phyloP scores from a whole-genome alignment of 2,888 invertebrate species.

The Linyphia triangularis region DNA sequence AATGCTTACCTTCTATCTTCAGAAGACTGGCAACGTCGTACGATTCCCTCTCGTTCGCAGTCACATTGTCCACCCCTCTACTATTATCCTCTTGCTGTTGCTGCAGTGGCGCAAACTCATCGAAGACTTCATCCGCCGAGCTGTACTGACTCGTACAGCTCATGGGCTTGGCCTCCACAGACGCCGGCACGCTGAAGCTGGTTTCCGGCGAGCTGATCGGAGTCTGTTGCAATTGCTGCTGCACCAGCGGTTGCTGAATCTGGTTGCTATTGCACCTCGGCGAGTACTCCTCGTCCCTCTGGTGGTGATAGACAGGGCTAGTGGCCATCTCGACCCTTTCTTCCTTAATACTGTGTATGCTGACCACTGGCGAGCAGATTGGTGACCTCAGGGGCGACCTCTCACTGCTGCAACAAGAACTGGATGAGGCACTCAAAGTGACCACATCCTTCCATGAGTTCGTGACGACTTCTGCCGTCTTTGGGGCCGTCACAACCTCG shows the following conservation, averaged over 20 bases:
- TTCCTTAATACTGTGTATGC: slow-evolving; percentile 35
- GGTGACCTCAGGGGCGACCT: slow-evolving; percentile 72
- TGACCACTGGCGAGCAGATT: slow-evolving; percentile 50
- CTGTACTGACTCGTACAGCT: slow-evolving; percentile 72
- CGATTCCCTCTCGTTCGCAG: slow-evolving; percentile 53
- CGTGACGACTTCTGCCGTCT: slow-evolving; percentile 75
- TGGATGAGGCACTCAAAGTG: slow-evolving; percentile 77
- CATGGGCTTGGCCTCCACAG: slow-evolving; percentile 60
- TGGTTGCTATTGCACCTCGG: not conserved
- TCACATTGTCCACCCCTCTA: slow-evolving; percentile 34
- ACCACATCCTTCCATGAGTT: slow-evolving; percentile 77
- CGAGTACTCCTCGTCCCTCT: slow-evolving; percentile 61
- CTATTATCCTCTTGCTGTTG: slow-evolving; percentile 51
- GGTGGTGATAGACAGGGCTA: slow-evolving; percentile 46
- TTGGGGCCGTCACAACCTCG: slow-evolving; percentile 53
- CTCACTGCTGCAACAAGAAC: slow-evolving; percentile 73
- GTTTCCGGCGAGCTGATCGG: slow-evolving; percentile 59
- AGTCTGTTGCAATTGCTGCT: slow-evolving; percentile 37
- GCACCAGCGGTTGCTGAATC: not conserved
- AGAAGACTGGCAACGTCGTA: slow-evolving; percentile 80
- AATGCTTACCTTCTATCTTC: slow-evolving; percentile 80
- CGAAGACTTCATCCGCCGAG: slow-evolving; percentile 69
- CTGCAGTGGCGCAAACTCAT: slow-evolving; percentile 54
- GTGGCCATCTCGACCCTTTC: slow-evolving; percentile 26
- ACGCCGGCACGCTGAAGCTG: slow-evolving; percentile 44